Evolutionary conservation across 2,888 invertebrate genomes (phyloP).

Genomic region (Lasioglossum zephyrum): DNA sequence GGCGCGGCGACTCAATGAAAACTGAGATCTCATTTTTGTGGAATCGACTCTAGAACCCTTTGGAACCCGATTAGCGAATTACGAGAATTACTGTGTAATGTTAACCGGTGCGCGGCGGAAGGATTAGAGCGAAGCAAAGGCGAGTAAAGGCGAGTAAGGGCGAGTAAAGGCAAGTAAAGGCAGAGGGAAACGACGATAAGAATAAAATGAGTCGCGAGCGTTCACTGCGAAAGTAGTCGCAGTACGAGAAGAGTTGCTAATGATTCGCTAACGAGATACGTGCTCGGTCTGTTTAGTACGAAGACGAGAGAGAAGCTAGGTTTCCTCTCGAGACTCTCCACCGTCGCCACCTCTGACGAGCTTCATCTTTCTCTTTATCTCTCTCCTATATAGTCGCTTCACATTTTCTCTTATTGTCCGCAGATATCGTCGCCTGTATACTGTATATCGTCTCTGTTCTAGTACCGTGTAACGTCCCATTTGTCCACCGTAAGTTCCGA

Average conservation of each 20-base stretch:
- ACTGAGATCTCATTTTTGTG: too few relatives aligned
- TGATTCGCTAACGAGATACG: slow-evolving; percentile 81
- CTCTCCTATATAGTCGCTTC: neutral
- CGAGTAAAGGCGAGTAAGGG: neutral
- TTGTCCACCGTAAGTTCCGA: neutral
- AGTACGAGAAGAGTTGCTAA: slow-evolving; percentile 75
- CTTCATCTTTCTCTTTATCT: slow-evolving; percentile 29
- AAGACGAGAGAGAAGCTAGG: slow-evolving; percentile 55
- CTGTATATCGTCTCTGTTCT: neutral
- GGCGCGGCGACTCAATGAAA: too few relatives aligned
- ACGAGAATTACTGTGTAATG: neutral
- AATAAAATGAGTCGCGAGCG: slow-evolving; percentile 41
- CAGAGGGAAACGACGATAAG: slow-evolving; percentile 33
- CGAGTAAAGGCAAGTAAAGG: neutral
- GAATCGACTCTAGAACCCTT: too few relatives aligned
- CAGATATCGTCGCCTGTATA: neutral
- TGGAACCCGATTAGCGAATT: neutral
- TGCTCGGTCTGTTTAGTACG: slow-evolving; percentile 72
- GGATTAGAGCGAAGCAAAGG: neutral
- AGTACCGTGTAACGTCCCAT: neutral
- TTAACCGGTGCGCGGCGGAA: neutral
- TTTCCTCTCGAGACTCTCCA: slow-evolving; percentile 58
- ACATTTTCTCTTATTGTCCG: neutral
- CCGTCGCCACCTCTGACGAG: slow-evolving; percentile 13
- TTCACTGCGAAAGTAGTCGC: slow-evolving; percentile 57